Evolutionary conservation across 2,797 vertebrate species (phyloP).

Genomic region (Coendou prehensilis): DNA sequence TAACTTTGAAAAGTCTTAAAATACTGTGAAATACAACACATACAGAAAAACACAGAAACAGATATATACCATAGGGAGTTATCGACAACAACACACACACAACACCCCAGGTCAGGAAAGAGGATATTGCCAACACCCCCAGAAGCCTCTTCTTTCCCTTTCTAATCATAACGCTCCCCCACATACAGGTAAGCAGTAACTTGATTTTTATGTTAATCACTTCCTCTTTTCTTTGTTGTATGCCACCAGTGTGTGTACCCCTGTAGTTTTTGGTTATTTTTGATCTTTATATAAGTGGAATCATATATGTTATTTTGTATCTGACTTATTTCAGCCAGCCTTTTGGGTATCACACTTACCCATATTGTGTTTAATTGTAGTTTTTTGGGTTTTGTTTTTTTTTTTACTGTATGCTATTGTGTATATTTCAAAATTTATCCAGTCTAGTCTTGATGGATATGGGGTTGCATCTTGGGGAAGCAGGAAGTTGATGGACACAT

Average conservation of each 20-base stretch:
- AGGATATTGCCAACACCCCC: not conserved
- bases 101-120: not conserved
- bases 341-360: conserved; percentile 16
- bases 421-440: not conserved
- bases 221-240: conserved; percentile 49
- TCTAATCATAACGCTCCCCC: not conserved
- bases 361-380: conserved; percentile 22
- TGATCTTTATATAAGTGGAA: conserved; percentile 10
- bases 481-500: conserved; percentile 27
- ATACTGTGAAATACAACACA: conserved; percentile 22
- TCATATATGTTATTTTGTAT: conserved; percentile 46
- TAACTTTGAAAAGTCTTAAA: conserved; percentile 41
- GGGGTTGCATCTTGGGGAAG: not conserved
- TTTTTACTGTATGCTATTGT: not conserved
- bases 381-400: not conserved
- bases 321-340: not conserved
- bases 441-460: not conserved
- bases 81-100: not conserved
- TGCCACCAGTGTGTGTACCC: not conserved
- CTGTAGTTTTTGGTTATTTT: conserved; percentile 1
- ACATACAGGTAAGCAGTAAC: not conserved
- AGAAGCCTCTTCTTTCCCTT: not conserved
- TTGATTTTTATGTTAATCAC: conserved; percentile 24
- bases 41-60: not conserved
- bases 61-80: not conserved